A percentile compares a stretch with the other conserved stretches of the same genome.
Conservation (phyloP, 2,888 invertebrate genomes). For the Dolomedes plantarius region DNA sequence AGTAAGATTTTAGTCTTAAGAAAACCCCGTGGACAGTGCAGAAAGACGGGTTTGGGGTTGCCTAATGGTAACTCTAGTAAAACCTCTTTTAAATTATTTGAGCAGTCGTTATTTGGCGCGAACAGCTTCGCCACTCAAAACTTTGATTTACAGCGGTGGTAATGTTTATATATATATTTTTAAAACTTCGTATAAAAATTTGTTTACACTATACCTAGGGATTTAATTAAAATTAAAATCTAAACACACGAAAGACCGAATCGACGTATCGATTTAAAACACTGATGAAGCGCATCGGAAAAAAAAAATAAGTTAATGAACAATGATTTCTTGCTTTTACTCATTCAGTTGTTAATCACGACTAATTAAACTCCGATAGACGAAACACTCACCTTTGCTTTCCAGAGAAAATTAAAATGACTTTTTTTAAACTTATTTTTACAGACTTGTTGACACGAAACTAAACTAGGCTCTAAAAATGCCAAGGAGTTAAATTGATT, state of each 20-base stretch:
- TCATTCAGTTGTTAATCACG: conserved; percentile 29
- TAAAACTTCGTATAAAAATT: conserved; percentile 6
- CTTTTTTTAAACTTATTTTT: conserved; percentile 42
- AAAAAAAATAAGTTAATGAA: conserved; percentile 61
- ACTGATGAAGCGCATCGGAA: conserved; percentile 50
- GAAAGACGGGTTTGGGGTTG: neutral
- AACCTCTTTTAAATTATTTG: neutral
- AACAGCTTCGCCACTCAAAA: neutral
- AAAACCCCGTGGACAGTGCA: conserved; percentile 37
- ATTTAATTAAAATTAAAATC: conserved; percentile 65
- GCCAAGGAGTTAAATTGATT: conserved; percentile 56
- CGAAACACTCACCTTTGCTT: conserved; percentile 28
- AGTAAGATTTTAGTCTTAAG: conserved; percentile 64
- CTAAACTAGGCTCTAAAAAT: conserved; percentile 63
- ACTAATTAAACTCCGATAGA: conserved; percentile 9
- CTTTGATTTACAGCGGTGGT: conserved; percentile 5
- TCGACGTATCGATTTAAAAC: conserved; percentile 23
- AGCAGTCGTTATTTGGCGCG: conserved; percentile 46
- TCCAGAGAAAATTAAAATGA: conserved; percentile 38
- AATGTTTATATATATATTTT: neutral
- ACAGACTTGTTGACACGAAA: conserved; percentile 57
- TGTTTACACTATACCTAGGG: conserved; percentile 13
- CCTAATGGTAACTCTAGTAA: neutral
- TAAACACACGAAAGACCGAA: conserved; percentile 11
- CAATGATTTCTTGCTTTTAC: conserved; percentile 36